These are phyloP conservation scores for Anarrhichthys ocellatus DNA, from an alignment of 2,113 vertebrate species.

Conservation along the genomic window DNA sequence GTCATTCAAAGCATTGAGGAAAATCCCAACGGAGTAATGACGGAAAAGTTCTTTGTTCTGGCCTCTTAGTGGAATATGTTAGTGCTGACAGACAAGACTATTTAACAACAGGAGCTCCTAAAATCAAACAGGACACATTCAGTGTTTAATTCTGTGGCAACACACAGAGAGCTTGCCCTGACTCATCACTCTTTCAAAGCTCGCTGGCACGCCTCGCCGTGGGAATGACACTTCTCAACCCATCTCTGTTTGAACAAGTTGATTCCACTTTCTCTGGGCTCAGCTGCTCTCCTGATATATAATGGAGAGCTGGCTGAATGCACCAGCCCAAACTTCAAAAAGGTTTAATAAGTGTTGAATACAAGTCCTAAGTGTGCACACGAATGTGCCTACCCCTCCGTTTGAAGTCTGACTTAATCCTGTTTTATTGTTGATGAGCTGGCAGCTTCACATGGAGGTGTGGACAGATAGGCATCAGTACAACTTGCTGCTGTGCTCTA, in stretches of 20 bases:
- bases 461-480: constrained; percentile 34
- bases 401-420: constrained; percentile 64
- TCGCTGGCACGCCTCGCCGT: constrained; percentile 74
- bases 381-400: constrained; percentile 16
- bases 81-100: constrained; percentile 79
- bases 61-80: constrained; percentile 70
- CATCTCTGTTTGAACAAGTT: constrained; percentile 78
- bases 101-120: constrained; percentile 74
- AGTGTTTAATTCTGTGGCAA: constrained; percentile 69
- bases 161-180: constrained; percentile 70
- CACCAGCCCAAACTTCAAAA: constrained; percentile 59
- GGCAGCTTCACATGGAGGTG: constrained; percentile 40
- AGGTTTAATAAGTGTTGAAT: constrained; percentile 45
- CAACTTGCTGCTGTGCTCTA: constrained; percentile 23
- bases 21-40: constrained; percentile 71
- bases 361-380: constrained; percentile 26
- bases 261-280: constrained; percentile 74
- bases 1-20: constrained; percentile 48
- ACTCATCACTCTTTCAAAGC: constrained; percentile 79
- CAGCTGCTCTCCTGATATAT: constrained; percentile 41
- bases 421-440: constrained; percentile 15
- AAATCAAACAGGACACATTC: constrained; percentile 78
- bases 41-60: constrained; percentile 69
- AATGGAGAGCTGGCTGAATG: constrained; percentile 45
- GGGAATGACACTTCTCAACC: constrained; percentile 80